These are phyloP conservation scores for Tympanoctomys barrerae DNA, from an alignment of 2,797 vertebrate species.

Conservation along the genomic window DNA sequence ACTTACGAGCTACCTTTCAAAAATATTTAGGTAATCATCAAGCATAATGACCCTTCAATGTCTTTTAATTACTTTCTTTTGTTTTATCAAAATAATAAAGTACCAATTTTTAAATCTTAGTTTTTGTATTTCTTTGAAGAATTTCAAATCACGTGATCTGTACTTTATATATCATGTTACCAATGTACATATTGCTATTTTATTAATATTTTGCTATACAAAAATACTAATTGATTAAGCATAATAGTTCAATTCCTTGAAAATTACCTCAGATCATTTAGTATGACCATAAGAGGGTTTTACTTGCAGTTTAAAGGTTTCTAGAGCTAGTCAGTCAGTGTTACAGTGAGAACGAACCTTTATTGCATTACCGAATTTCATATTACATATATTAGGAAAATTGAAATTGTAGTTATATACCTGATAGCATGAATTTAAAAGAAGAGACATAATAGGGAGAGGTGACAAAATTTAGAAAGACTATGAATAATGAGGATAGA, in stretches of 20 bases:
- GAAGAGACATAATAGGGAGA: neutral
- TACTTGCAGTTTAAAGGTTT: neutral
- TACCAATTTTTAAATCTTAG: constrained; percentile 3
- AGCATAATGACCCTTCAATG: neutral
- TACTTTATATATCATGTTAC: neutral
- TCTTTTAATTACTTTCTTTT: neutral
- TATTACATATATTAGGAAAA: neutral
- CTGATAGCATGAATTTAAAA: neutral
- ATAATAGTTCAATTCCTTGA: neutral
- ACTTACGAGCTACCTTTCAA: neutral
- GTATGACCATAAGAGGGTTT: neutral
- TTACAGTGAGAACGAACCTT: neutral
- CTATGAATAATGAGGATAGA: neutral
- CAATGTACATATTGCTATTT: neutral
- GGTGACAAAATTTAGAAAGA: neutral
- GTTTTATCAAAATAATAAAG: constrained; percentile 28
- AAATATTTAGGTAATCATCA: neutral
- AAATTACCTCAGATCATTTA: neutral
- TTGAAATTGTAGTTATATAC: neutral
- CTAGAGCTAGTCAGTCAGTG: neutral
- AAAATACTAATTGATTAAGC: neutral
- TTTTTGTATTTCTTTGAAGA: constrained; percentile 31
- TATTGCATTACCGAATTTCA: neutral
- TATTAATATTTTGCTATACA: neutral
- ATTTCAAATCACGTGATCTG: neutral